Evolutionary conservation across 2,888 invertebrate genomes (phyloP).

Genomic region (Dryocosmus kuriphilus): DNA sequence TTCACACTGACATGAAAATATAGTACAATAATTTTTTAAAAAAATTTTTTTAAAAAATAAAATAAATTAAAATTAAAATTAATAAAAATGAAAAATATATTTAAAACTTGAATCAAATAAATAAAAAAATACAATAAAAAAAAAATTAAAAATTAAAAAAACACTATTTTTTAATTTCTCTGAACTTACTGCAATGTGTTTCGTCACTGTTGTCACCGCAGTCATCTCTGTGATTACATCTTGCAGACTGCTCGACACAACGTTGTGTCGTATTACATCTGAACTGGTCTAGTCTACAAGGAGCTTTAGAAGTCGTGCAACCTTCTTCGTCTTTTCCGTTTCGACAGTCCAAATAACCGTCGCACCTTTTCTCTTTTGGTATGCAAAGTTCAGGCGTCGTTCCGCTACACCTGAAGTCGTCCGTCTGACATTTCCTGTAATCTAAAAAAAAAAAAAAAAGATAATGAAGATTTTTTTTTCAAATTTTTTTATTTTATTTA

Average conservation of each 20-base stretch:
- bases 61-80: too few species aligned
- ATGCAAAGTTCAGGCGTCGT: constrained; percentile 87
- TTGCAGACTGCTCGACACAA: constrained; percentile 87
- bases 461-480: constrained; percentile 6
- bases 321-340: constrained; percentile 89
- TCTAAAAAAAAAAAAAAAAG: constrained; percentile 79
- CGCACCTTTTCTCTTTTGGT: constrained; percentile 92
- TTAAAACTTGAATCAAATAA: too few species aligned
- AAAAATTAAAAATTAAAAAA: too few species aligned
- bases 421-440: constrained; percentile 91
- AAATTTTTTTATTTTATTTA: background rate
- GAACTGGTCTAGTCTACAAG: constrained; percentile 92
- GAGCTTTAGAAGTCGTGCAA: constrained; percentile 80
- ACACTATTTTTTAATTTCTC: background rate
- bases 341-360: constrained; percentile 93
- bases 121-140: too few species aligned
- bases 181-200: constrained; percentile 89
- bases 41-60: too few species aligned
- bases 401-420: constrained; percentile 92
- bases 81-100: too few species aligned
- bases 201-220: constrained; percentile 96
- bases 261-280: constrained; percentile 89
- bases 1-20: too few species aligned
- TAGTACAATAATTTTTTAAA: too few species aligned
- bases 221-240: constrained; percentile 94